A percentile compares a stretch with the other conserved stretches of the same genome.
Evolutionary conservation across 1,140 invertebrate genomes (phyloP).

Genomic region (Monochamus saltuarius): DNA sequence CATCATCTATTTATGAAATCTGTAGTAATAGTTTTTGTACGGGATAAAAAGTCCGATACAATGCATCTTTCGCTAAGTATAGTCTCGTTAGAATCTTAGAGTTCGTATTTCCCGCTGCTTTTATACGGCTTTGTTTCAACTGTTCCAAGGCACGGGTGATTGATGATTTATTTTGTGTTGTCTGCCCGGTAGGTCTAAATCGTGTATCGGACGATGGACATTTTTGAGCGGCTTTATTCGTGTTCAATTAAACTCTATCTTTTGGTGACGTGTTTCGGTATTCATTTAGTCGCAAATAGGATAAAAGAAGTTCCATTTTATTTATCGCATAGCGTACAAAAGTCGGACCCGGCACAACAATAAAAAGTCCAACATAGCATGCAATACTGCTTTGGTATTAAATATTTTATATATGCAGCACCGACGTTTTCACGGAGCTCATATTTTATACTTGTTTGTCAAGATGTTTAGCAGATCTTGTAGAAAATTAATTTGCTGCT

Average conservation of each 20-base stretch:
- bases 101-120: conserved; percentile 50
- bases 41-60: conserved; percentile 41
- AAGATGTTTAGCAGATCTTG: conserved; percentile 37
- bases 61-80: conserved; percentile 40
- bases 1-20: conserved; percentile 48
- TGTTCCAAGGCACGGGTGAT: conserved; percentile 45
- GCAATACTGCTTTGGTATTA: conserved; percentile 17
- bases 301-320: conserved; percentile 7
- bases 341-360: conserved; percentile 10
- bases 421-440: conserved; percentile 33
- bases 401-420: conserved; percentile 32
- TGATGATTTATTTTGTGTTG: conserved; percentile 49
- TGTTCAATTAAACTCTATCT: conserved; percentile 36
- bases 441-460: conserved; percentile 43
- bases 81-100: conserved; percentile 46
- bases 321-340: conserved; percentile 7
- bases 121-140: conserved; percentile 48
- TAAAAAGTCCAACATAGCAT: conserved; percentile 4
- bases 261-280: conserved; percentile 1
- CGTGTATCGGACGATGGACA: conserved; percentile 23
- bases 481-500: conserved; percentile 37
- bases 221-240: conserved; percentile 33
- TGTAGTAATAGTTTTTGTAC: conserved; percentile 43
- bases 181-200: conserved; percentile 46
- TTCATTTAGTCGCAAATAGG: background rate